A percentile compares a stretch with the other conserved stretches of the same genome.
phyloP scores from a whole-genome alignment of 2,888 invertebrate species.

The Lithophane socia region DNA sequence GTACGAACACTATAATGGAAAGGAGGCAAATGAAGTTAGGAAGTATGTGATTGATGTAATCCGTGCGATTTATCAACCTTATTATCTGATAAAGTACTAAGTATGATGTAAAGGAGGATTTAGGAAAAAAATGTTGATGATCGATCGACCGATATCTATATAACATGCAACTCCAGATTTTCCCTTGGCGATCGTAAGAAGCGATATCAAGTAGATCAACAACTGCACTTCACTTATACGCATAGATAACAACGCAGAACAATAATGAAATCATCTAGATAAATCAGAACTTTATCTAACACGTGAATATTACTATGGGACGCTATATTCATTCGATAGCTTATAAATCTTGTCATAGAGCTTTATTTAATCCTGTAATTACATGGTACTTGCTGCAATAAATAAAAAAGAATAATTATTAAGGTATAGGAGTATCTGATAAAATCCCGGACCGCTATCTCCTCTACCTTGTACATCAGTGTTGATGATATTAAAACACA shows the following conservation, averaged over 20 bases:
- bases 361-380: background rate
- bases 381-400: background rate
- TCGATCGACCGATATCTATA: conserved; percentile 35
- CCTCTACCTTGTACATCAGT: conserved; percentile 44
- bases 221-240: conserved; percentile 13
- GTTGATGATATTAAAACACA: conserved; percentile 64
- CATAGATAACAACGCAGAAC: conserved; percentile 5
- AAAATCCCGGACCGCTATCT: conserved; percentile 23
- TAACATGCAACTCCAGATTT: conserved; percentile 33
- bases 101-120: conserved; percentile 41
- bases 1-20: background rate
- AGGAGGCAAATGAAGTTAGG: conserved; percentile 13
- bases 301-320: background rate
- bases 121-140: conserved; percentile 31
- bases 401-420: background rate
- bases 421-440: background rate
- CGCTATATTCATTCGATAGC: background rate
- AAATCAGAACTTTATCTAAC: background rate
- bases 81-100: conserved; percentile 48
- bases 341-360: background rate
- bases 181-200: background rate
- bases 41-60: conserved; percentile 31
- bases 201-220: conserved; percentile 28
- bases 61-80: conserved; percentile 22
- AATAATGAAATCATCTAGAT: conserved; percentile 4